phyloP scores from a whole-genome alignment of 2,797 vertebrate species.

The Enteromius viviparus region DNA sequence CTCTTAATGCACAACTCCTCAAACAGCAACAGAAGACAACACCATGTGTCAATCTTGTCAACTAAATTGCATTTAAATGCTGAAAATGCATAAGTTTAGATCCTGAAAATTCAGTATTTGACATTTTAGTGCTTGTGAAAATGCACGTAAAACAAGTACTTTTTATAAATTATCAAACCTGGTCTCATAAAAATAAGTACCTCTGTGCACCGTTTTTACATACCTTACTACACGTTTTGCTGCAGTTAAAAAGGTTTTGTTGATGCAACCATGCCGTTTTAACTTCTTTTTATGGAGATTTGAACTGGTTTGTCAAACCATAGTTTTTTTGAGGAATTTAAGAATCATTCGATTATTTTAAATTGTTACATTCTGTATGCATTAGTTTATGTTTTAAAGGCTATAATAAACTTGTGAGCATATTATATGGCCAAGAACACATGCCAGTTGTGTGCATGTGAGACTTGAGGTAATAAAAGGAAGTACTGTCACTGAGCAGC shows the following conservation, averaged over 20 bases:
- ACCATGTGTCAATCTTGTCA: neutral
- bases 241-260: too few species aligned
- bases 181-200: too few species aligned
- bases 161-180: too few species aligned
- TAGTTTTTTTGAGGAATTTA: neutral
- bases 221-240: too few species aligned
- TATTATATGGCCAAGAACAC: neutral
- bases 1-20: neutral
- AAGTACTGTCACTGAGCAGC: slow-evolving; percentile 38
- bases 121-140: too few species aligned
- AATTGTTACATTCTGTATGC: neutral
- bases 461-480: slow-evolving; percentile 63
- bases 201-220: too few species aligned
- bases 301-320: too few species aligned
- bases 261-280: too few species aligned
- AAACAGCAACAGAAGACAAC: neutral
- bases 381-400: slow-evolving; percentile 3
- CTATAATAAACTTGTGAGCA: neutral
- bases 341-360: neutral
- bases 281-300: too few species aligned
- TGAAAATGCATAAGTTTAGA: too few species aligned
- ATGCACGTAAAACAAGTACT: too few species aligned
- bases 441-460: slow-evolving; percentile 14
- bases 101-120: too few species aligned
- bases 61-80: neutral